Evolutionary conservation across 2,113 vertebrate genomes (phyloP).

Genomic region (Gorsachius goisagi): DNA sequence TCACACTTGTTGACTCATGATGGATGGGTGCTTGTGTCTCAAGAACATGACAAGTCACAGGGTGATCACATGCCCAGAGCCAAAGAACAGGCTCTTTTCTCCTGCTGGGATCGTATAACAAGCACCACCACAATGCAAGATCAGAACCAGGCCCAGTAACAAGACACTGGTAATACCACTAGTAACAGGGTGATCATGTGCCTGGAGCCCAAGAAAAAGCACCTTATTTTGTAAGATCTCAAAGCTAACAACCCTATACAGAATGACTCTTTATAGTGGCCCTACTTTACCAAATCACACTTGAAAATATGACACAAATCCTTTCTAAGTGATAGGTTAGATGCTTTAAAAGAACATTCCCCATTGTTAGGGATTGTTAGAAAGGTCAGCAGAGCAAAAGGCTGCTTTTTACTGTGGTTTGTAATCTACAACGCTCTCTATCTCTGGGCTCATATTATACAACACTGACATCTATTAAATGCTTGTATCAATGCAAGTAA

Average conservation of each 20-base stretch:
- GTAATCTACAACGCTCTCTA: neutral
- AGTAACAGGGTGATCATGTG: neutral
- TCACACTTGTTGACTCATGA: neutral
- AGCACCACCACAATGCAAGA: neutral
- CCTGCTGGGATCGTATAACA: neutral
- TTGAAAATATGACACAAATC: neutral
- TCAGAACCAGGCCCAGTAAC: neutral
- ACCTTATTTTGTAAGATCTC: neutral
- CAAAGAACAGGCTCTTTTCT: neutral
- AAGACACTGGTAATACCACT: fast-evolving
- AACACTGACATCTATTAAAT: neutral
- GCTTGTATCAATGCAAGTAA: neutral
- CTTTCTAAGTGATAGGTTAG: neutral
- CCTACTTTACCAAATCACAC: neutral
- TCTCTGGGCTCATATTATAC: neutral
- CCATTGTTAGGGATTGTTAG: neutral
- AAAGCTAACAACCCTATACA: neutral
- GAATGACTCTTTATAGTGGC: neutral
- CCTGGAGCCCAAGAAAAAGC: neutral
- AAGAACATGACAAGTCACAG: neutral
- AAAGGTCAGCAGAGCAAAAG: neutral
- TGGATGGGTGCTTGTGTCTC: neutral
- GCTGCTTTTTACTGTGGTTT: neutral
- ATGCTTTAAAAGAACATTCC: neutral
- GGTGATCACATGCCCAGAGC: neutral